Evolutionary conservation across 2,888 invertebrate species (phyloP).

Genomic region (Nomada lathburiana): DNA sequence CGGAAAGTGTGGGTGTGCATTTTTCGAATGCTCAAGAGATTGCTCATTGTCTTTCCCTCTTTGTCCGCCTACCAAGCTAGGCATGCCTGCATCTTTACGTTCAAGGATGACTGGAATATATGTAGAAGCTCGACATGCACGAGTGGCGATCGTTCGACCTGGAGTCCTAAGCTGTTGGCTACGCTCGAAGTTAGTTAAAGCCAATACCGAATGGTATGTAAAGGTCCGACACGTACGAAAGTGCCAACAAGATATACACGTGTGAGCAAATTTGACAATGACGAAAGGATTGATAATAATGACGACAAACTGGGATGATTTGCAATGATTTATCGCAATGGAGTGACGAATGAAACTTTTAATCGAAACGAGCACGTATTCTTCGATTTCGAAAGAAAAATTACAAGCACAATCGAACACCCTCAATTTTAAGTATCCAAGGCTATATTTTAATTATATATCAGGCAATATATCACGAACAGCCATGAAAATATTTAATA

Average conservation of each 20-base stretch:
- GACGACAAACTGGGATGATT: not conserved
- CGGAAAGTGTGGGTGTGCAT: constrained; percentile 62
- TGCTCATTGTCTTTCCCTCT: constrained; percentile 64
- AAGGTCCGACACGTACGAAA: not conserved
- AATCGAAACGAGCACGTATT: too few relatives aligned
- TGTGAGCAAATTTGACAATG: not conserved
- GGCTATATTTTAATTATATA: too few relatives aligned
- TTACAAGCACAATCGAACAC: too few relatives aligned
- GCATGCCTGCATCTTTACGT: constrained; percentile 68
- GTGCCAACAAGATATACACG: not conserved
- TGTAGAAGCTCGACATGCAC: constrained; percentile 59
- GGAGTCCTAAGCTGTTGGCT: constrained; percentile 32
- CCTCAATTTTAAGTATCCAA: too few relatives aligned
- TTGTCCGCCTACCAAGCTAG: constrained; percentile 57
- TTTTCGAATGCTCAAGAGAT: constrained; percentile 63
- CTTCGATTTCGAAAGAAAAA: too few relatives aligned
- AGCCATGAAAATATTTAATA: too few relatives aligned
- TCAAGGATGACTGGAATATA: constrained; percentile 73
- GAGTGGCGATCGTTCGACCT: constrained; percentile 55
- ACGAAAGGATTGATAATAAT: not conserved
- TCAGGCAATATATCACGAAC: too few relatives aligned
- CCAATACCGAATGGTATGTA: not conserved
- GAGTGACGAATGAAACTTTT: too few relatives aligned
- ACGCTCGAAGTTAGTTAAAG: constrained; percentile 16
- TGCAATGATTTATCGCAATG: too few relatives aligned